Conservation (phyloP, 2,113 vertebrate species). For the Trochalopteron elliotii region DNA sequence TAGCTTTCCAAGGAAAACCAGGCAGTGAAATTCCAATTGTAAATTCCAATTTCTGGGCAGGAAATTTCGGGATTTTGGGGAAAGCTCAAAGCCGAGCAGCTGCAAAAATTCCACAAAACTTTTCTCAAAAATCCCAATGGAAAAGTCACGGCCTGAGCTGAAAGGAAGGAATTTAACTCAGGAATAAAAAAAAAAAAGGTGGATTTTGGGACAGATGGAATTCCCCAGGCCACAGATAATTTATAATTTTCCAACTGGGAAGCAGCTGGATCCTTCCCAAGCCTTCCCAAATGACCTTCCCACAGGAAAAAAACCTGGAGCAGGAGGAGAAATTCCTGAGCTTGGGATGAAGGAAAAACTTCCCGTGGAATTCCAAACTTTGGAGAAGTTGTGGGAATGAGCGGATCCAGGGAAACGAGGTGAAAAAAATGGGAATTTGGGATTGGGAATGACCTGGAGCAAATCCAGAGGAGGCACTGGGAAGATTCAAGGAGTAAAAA, state of each 20-base stretch:
- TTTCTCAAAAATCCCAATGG: not conserved
- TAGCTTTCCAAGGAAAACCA: too few relatives aligned
- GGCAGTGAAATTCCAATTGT: too few relatives aligned
- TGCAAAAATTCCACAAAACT: not conserved
- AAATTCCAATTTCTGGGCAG: too few relatives aligned
- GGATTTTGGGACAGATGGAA: not conserved
- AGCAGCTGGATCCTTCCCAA: too few relatives aligned
- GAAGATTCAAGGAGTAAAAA: too few relatives aligned
- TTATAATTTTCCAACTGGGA: too few relatives aligned
- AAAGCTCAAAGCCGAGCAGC: too few relatives aligned
- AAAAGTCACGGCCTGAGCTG: conserved; percentile 8
- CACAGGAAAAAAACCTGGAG: not conserved
- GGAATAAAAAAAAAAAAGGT: not conserved
- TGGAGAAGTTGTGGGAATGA: not conserved
- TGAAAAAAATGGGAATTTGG: not conserved
- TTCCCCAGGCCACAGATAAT: not conserved
- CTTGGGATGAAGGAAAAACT: not conserved
- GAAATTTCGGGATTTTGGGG: too few relatives aligned
- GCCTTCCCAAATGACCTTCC: not conserved
- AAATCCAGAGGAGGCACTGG: too few relatives aligned
- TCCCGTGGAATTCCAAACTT: not conserved
- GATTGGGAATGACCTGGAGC: not conserved
- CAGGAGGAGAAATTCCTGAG: not conserved
- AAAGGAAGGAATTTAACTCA: too few relatives aligned
- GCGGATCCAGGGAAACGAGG: not conserved